Conservation (phyloP, 2,888 invertebrate genomes). For the Lithodes maja region DNA sequence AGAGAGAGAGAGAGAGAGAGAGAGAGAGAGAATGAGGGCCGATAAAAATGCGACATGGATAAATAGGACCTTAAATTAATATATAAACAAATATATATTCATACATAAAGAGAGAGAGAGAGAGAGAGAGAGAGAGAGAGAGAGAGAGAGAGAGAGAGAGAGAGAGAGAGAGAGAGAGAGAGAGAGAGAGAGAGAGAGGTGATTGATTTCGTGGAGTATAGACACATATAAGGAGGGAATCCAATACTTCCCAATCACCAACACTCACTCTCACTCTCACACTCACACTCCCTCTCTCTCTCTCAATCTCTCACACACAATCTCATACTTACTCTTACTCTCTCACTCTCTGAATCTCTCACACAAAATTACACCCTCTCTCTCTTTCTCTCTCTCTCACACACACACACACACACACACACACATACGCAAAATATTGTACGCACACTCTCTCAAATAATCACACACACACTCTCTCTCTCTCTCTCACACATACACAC, state of each 20-base stretch:
- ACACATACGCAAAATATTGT: too few relatives aligned
- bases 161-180: constrained; percentile 15
- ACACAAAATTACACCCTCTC: not conserved
- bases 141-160: constrained; percentile 12
- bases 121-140: constrained; percentile 18
- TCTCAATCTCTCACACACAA: not conserved
- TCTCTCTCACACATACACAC: constrained; percentile 3
- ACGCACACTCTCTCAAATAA: too few relatives aligned
- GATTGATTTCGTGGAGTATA: not conserved
- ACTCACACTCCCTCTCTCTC: not conserved
- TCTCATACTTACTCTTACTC: not conserved
- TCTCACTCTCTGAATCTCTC: not conserved
- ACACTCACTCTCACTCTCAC: not conserved
- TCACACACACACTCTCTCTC: not conserved
- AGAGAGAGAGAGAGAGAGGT: not conserved
- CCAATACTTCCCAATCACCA: not conserved
- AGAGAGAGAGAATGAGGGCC: too few relatives aligned
- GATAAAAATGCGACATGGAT: too few relatives aligned
- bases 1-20: too few relatives aligned
- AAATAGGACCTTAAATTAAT: too few relatives aligned
- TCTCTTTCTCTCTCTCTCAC: not conserved
- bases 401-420: too few relatives aligned
- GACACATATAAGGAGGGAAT: not conserved
- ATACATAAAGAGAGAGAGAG: not conserved
- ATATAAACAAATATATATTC: too few relatives aligned